Base-by-base conservation (phyloP, 1,140 invertebrate species). In the Anoplophora glabripennis region DNA sequence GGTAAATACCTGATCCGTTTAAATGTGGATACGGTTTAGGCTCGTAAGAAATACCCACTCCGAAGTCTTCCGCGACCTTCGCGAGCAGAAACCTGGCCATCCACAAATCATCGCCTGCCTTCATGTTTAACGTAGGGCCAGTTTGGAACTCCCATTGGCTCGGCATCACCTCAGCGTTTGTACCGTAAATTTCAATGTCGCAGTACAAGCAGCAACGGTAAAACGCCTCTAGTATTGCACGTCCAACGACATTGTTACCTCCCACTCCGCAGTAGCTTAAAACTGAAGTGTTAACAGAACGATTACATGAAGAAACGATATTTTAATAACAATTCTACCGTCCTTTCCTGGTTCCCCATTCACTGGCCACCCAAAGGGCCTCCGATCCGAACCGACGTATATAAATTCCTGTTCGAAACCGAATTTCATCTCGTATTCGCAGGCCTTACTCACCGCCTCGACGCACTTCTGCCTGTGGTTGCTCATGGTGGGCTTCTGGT, bases 361-460 rank as follows among this genome's bases (percentile, higher is more conserved):
- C 62, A 89, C 87, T 18, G 92, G 92, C 92, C 92, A 96, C 11
- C 91, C 92, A 51, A 92, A 86, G 3, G 93, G 93, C 55, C 86
- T 80, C 1, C 77, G 76, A 70, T 94, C 89, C 17, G 84, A 80
- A 60, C 92, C 90, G 9, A 92, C 78, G 8, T 96, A 78, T 48
- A 89, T 90, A 76, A 93, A 94, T 75, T 96, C 92, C 65, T 83
- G 81, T 69, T 86, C 84, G 61, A 91, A 96, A 2, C 96, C 96
- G 72, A 99, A 99, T 95, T 94, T 98, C 0, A 96, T 94, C 52
- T 92, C 83, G 3, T 86, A 80, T 17, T 88, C 86, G 42, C 85
- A 85, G 2, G 87, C 89, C 52, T 82, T 80, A 38, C 89, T 83
- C 79, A 87, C 85, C 0, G 87, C 88, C 59, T 93, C 86, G 5